A percentile compares a stretch with the other conserved stretches of the same genome.
These are phyloP conservation scores for Syngnathoides biaculeatus DNA, from an alignment of 2,113 vertebrate species.

Conservation along the genomic window DNA sequence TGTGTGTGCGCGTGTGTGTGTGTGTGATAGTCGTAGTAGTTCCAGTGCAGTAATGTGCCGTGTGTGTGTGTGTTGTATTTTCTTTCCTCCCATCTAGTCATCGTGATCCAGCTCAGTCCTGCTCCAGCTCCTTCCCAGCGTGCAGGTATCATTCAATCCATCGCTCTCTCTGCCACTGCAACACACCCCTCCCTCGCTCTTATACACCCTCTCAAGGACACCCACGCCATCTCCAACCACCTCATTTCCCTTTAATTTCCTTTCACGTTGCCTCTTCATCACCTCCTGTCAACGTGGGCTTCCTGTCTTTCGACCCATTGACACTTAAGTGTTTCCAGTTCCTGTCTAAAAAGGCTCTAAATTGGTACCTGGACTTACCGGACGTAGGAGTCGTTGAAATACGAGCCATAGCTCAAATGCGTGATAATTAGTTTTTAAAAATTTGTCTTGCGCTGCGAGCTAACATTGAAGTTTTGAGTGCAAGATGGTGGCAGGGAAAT, in stretches of 20 bases:
- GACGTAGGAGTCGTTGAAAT: no score
- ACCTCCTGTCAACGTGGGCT: background rate
- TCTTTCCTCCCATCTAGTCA: constrained; percentile 86
- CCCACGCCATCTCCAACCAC: constrained; percentile 3
- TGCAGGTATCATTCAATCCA: constrained; percentile 86
- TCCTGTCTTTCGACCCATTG: background rate
- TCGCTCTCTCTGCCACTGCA: constrained; percentile 69
- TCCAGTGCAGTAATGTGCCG: constrained; percentile 69
- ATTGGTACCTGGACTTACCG: background rate
- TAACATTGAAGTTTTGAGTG: no score
- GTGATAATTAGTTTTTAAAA: no score
- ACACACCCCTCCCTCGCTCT: background rate
- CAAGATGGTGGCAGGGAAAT: no score
- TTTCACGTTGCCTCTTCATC: constrained; percentile 9
- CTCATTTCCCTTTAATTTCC: background rate
- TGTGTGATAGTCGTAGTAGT: constrained; percentile 19
- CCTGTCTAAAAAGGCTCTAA: background rate
- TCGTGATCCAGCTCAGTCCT: constrained; percentile 98
- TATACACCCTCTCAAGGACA: background rate
- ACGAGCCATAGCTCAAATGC: no score
- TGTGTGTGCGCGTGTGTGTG: background rate
- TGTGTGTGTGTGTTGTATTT: constrained; percentile 73
- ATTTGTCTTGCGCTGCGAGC: no score
- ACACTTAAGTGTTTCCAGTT: background rate
- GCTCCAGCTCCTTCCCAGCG: constrained; percentile 95